These are phyloP conservation scores for Chloroceryle aenea DNA, from an alignment of 2,113 vertebrate genomes.

Conservation along the genomic window DNA sequence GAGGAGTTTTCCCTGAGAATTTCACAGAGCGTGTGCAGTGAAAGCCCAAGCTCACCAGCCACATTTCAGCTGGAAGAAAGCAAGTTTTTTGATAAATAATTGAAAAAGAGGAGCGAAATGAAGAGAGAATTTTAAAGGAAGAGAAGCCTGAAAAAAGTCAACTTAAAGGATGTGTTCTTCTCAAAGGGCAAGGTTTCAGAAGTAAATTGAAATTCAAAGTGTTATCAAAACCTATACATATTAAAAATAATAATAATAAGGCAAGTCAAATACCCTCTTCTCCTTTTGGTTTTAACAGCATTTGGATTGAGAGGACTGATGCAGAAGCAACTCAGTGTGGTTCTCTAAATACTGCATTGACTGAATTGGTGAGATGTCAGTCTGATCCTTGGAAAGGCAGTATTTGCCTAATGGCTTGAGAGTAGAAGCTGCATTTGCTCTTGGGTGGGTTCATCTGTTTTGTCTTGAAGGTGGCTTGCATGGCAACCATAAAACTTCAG, in stretches of 20 bases:
- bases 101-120: slow-evolving; percentile 49
- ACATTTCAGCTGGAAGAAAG: slow-evolving; percentile 57
- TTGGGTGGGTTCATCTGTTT: slow-evolving; percentile 38
- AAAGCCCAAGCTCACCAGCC: background rate
- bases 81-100: slow-evolving; percentile 59
- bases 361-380: background rate
- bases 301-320: slow-evolving; percentile 53
- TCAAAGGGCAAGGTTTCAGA: slow-evolving; percentile 60
- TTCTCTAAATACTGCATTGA: slow-evolving; percentile 33
- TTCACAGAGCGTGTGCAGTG: slow-evolving; percentile 93
- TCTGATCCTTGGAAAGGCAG: background rate
- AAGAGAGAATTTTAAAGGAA: slow-evolving; percentile 64
- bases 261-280: slow-evolving; percentile 29
- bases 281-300: slow-evolving; percentile 49
- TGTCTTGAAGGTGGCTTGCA: slow-evolving; percentile 59
- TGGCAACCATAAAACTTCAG: slow-evolving; percentile 47
- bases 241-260: slow-evolving; percentile 20
- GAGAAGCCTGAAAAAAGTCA: slow-evolving; percentile 33
- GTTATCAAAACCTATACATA: slow-evolving; percentile 48
- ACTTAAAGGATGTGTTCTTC: slow-evolving; percentile 59
- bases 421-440: slow-evolving; percentile 16
- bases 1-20: slow-evolving; percentile 97
- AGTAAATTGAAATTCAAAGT: slow-evolving; percentile 48
- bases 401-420: background rate
- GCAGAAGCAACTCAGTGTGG: slow-evolving; percentile 18